Base-by-base conservation (phyloP, 2,797 vertebrate genomes). In the Odontamblyopus lacepedii region DNA sequence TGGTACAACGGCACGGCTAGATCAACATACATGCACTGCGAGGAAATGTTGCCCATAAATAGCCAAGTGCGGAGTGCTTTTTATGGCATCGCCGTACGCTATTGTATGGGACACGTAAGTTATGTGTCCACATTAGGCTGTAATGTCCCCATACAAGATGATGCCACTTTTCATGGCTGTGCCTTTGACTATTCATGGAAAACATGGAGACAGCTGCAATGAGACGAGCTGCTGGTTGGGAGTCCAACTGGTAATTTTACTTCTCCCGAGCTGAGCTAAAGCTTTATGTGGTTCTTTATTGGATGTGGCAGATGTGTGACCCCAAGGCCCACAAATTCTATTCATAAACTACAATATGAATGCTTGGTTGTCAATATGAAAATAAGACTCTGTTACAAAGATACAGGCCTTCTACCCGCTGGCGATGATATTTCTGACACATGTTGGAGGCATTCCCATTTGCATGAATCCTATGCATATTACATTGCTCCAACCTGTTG, bases 381-480 rank as follows among this genome's bases (percentile, higher is more conserved):
- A 89, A 83, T 83, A 87, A 83, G 84, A 73, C 79, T 81, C 72
- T 80, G 84, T 84, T 84, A 81, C 74, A 82, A 83, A 86, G 83
- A 88, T 83, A 83, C 81, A 78, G 79, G 81, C 70, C 77, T 87
- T 83, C 68, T 76, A 78, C 73, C 80, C 84, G 78, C 75, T 82
- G 77, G 82, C 76, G 32, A 82, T 69, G 29, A 86, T 87, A 88
- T 90, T 88, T 85, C 81, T 85, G 80, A 90, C 85, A 90, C 81
- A 71, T 77, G 83, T 88, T 85, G 77, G 75, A 87, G 83, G 76
- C 71, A 66, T 79, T 86, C 62, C 71, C 79, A 92, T 93, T 91
- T 90, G 84, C 85, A 91, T 90, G 91, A 89, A 87, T 81, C 75
- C 87, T 77, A 88, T 91, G 87, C 89, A 91, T 91, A 90, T 91